Conservation (phyloP, 2,888 invertebrate genomes). For the Drosophila meridionalis region DNA sequence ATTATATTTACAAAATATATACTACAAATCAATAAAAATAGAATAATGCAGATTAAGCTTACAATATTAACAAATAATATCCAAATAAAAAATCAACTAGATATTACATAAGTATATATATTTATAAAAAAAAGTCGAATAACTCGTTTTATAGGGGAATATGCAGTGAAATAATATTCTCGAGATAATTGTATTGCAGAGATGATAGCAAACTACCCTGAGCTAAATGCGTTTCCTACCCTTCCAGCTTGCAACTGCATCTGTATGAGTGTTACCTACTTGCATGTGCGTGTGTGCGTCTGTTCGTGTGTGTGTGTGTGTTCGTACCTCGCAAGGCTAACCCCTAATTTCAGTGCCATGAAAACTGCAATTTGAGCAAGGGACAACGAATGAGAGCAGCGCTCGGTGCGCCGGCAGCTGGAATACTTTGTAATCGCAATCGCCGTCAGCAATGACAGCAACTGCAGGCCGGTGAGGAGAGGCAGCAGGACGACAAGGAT, state of each 20-base stretch:
- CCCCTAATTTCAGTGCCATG: slow-evolving; percentile 82
- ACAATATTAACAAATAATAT: too few species aligned
- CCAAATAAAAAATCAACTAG: too few species aligned
- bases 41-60: too few species aligned
- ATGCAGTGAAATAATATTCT: not conserved
- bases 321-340: slow-evolving; percentile 57
- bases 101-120: not conserved
- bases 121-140: not conserved
- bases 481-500: slow-evolving; percentile 18
- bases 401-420: slow-evolving; percentile 26
- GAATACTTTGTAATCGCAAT: slow-evolving; percentile 53
- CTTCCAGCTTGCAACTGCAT: slow-evolving; percentile 42
- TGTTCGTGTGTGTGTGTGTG: not conserved
- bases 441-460: slow-evolving; percentile 71
- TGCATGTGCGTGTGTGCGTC: slow-evolving; percentile 13
- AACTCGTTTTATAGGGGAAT: not conserved
- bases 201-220: slow-evolving; percentile 69
- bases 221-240: slow-evolving; percentile 46
- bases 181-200: slow-evolving; percentile 22
- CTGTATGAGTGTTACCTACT: slow-evolving; percentile 34
- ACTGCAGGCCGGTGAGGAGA: slow-evolving; percentile 40
- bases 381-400: slow-evolving; percentile 65
- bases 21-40: too few species aligned
- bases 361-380: slow-evolving; percentile 81
- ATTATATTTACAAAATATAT: too few species aligned